Percentiles rank a stretch among this genome's conserved stretches.
Conservation (phyloP, 30 jellyfish, hydroid and myxozoan genomes). For the Cassiopea xamachana region DNA sequence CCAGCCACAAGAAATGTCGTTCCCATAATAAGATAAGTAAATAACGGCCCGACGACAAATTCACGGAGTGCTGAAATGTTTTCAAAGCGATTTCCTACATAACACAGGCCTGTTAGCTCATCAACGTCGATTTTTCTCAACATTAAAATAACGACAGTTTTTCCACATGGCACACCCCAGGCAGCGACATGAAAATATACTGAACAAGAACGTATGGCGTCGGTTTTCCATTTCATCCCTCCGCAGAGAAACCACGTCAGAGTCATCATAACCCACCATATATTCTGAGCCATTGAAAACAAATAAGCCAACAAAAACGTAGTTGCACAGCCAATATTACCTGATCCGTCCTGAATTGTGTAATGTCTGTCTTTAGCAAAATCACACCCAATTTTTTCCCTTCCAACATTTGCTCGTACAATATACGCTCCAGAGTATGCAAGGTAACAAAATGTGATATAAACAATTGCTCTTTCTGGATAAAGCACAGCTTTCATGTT, state of each 20-base stretch:
- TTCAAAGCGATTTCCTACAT: slow-evolving; percentile 95
- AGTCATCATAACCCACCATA: slow-evolving; percentile 98
- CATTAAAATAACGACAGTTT: slow-evolving; percentile 86
- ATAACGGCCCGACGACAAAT: slow-evolving; percentile 95
- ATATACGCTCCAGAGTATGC: slow-evolving; percentile 84
- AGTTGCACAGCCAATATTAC: slow-evolving; percentile 97
- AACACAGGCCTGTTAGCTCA: slow-evolving; percentile 96
- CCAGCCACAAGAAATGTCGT: slow-evolving; percentile 93
- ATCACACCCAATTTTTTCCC: slow-evolving; percentile 90
- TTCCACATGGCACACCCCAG: slow-evolving; percentile 97
- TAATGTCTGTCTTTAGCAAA: slow-evolving; percentile 75
- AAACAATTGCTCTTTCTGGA: slow-evolving; percentile 91
- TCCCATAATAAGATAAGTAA: slow-evolving; percentile 91
- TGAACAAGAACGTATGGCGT: slow-evolving; percentile 74
- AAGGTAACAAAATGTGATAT: slow-evolving; percentile 80
- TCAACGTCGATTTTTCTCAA: slow-evolving; percentile 94
- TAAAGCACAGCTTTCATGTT: slow-evolving; percentile 71
- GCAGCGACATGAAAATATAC: slow-evolving; percentile 91
- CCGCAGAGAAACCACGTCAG: slow-evolving; percentile 93
- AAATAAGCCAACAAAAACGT: slow-evolving; percentile 88
- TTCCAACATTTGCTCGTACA: slow-evolving; percentile 78
- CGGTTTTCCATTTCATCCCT: slow-evolving; percentile 94
- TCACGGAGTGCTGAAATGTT: slow-evolving; percentile 91
- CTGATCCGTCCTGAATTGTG: slow-evolving; percentile 92
- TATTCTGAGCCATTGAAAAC: slow-evolving; percentile 94